Evolutionary conservation across 2,888 invertebrate species (phyloP), one percentile per base, ranked within the genome.

Genomic region (Corbicula japonica): DNA sequence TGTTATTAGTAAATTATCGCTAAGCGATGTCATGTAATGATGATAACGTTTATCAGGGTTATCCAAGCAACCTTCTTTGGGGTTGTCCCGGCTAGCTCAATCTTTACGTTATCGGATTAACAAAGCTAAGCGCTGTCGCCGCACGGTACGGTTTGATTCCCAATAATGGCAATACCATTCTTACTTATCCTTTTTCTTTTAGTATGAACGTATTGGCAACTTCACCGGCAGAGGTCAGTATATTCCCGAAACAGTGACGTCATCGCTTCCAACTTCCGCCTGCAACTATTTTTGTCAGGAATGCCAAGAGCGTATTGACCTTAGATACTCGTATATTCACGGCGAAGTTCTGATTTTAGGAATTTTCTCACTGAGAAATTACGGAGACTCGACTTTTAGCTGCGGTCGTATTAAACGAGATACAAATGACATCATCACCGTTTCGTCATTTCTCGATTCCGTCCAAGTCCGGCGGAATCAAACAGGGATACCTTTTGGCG

Each of bases 271-370:
- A 6, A 60, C 72, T 0, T 83, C 83, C 28, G 76, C 71, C 0
- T 76, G 79, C 48, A 34, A 52, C 8, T 8, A n/a, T 35, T 30
- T 30, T 8, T 76, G 79, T 44, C 23, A 30, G 4, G 48, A 58
- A 32, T 90, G 90, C 65, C 44, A 63, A 8, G 26, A 70, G 4
- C 32, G 75, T 6, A 69, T 85, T 44, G 69, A 80, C 18, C 56
- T 79, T 0, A 32, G 77, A 50, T 87, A 71, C 65, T 83, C 83
- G 0, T 87, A 86, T 60, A 62, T 85, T 10, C 84, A 81, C 8
- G 89, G 89, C 0, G 87, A 89, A 58, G 54, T 82, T 6, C 60
- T 87, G 0, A 76, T 89, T 26, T 65, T 89, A 8, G 89, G 89
- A 2, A 54, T 89, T 12, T 89, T 89, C 56, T 84, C 88, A 5